A percentile compares a stretch with the other conserved stretches of the same genome.
Conservation (phyloP, 2,797 vertebrate genomes). For the Anabas testudineus region DNA sequence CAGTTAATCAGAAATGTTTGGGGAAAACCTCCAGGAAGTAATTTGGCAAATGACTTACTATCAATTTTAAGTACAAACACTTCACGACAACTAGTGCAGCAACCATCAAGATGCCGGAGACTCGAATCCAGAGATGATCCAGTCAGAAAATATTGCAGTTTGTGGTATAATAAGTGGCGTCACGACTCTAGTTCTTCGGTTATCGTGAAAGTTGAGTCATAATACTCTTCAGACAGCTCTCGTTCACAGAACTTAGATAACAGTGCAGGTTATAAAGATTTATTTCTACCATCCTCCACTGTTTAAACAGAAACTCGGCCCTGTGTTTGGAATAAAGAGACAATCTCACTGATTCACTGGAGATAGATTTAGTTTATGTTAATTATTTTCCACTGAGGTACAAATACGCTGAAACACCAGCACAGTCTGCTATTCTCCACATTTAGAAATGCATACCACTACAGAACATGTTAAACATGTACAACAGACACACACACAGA, state of each 20-base stretch:
- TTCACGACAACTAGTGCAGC: too few species aligned
- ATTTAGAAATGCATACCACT: background rate
- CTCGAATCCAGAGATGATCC: too few species aligned
- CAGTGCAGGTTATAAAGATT: conserved; percentile 9
- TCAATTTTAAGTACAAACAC: too few species aligned
- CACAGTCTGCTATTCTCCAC: background rate
- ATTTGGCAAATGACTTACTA: too few species aligned
- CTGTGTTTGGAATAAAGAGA: background rate
- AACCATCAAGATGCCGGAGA: too few species aligned
- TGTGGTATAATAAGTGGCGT: too few species aligned
- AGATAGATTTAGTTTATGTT: background rate
- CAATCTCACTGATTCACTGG: background rate
- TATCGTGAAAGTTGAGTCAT: too few species aligned
- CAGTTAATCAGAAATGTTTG: too few species aligned
- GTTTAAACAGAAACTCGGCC: background rate
- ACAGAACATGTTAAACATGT: background rate
- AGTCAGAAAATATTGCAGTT: too few species aligned
- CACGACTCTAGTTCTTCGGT: too few species aligned
- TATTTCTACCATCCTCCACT: background rate
- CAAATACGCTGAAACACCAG: conserved; percentile 3
- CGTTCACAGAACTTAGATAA: conserved; percentile 16
- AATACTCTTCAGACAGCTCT: background rate
- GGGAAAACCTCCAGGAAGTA: too few species aligned
- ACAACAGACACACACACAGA: background rate
- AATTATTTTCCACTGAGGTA: conserved; percentile 2